phyloP scores from a whole-genome alignment of 2,888 invertebrate genomes.

The Drosophila fulvimacula region DNA sequence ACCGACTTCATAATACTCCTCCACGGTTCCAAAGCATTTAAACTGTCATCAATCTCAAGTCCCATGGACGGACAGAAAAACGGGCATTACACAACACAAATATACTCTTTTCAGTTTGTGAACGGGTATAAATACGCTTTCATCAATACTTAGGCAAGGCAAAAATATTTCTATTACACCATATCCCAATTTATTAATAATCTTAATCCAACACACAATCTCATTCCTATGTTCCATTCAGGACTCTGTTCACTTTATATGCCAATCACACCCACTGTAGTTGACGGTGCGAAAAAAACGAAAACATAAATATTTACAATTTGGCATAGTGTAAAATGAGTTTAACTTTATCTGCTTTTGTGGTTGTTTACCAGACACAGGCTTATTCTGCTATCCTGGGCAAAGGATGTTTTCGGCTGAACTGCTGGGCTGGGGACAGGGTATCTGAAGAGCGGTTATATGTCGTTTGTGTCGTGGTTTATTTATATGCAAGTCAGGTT shows the following conservation, averaged over 20 bases:
- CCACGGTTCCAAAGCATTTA: too few species aligned
- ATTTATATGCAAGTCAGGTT: constrained; percentile 82
- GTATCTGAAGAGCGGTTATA: constrained; percentile 29
- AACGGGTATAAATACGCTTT: not conserved
- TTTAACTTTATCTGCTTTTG: constrained; percentile 78
- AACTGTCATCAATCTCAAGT: too few species aligned
- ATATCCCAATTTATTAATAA: not conserved
- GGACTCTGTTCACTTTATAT: not conserved
- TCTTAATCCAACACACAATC: too few species aligned
- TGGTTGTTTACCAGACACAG: constrained; percentile 70
- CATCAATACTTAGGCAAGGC: too few species aligned
- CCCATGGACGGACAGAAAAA: too few species aligned
- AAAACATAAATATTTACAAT: constrained; percentile 77
- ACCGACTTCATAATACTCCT: too few species aligned
- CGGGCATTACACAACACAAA: too few species aligned
- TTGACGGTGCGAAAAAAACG: not conserved
- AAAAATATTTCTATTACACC: not conserved
- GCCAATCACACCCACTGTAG: constrained; percentile 40
- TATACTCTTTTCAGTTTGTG: not conserved
- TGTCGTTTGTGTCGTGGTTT: constrained; percentile 60
- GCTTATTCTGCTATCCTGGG: constrained; percentile 38
- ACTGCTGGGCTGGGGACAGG: not conserved
- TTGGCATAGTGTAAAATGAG: constrained; percentile 77
- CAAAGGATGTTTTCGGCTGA: constrained; percentile 7
- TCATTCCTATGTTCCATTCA: not conserved